A percentile compares a stretch with the other conserved stretches of the same genome.
Evolutionary conservation across 2,888 invertebrate species (phyloP).

Genomic region (Troides oblongomaculatus): DNA sequence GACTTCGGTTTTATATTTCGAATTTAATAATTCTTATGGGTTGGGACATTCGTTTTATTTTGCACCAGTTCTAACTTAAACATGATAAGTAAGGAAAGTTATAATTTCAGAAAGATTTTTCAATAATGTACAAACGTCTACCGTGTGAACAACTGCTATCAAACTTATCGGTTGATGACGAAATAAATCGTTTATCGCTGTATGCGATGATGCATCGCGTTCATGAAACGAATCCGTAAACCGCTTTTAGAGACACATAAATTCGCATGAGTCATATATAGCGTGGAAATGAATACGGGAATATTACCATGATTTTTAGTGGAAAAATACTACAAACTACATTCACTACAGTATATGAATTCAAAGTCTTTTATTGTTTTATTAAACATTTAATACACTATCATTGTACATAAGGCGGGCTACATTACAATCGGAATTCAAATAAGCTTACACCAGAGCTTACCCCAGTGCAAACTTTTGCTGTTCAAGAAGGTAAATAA

Average conservation of each 20-base stretch:
- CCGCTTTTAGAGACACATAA: constrained; percentile 24
- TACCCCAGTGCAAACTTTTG: too few relatives aligned
- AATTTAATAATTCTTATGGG: too few relatives aligned
- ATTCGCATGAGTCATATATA: constrained; percentile 32
- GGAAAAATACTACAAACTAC: neutral
- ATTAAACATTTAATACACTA: too few relatives aligned
- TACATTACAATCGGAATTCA: too few relatives aligned
- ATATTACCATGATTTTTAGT: constrained; percentile 20
- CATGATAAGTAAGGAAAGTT: too few relatives aligned
- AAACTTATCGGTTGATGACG: constrained; percentile 13
- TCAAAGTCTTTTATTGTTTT: too few relatives aligned
- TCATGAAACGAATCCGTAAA: constrained; percentile 28
- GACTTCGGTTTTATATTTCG: too few relatives aligned
- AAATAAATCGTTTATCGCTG: constrained; percentile 19
- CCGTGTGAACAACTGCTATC: neutral
- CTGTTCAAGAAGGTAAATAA: too few relatives aligned
- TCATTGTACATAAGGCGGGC: too few relatives aligned
- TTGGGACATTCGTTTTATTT: too few relatives aligned
- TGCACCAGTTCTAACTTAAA: too few relatives aligned
- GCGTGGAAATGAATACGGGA: constrained; percentile 21
- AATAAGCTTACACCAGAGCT: too few relatives aligned
- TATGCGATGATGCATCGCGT: constrained; percentile 27
- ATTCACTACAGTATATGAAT: neutral
- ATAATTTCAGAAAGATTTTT: neutral
- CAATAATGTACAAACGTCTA: neutral